phyloP scores from a whole-genome alignment of 2,113 vertebrate genomes.

The Terrapene triunguis region DNA sequence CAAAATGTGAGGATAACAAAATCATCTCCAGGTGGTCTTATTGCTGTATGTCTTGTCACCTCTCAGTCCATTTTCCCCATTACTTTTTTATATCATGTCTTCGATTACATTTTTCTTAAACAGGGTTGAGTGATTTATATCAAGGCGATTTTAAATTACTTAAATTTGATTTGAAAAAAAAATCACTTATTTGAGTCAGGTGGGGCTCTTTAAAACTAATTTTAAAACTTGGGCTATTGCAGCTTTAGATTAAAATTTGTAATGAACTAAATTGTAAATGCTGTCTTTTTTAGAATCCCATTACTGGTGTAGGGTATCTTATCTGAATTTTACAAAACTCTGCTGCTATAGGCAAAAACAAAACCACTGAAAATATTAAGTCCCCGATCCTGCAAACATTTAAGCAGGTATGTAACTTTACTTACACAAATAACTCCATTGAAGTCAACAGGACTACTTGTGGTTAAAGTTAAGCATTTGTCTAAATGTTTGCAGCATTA shows the following conservation, averaged over 20 bases:
- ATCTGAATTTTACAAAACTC: background rate
- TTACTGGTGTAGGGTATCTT: background rate
- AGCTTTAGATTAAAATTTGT: background rate
- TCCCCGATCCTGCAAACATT: background rate
- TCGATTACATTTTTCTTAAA: background rate
- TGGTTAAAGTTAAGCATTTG: background rate
- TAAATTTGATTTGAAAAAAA: background rate
- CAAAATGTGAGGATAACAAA: background rate
- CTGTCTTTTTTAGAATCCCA: background rate
- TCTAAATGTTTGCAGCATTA: background rate
- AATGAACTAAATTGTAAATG: no score
- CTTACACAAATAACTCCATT: background rate
- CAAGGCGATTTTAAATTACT: background rate
- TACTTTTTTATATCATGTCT: background rate
- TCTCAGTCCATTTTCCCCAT: background rate
- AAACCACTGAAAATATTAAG: background rate
- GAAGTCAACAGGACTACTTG: background rate
- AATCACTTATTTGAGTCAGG: background rate
- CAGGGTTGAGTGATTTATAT: background rate
- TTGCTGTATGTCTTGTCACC: background rate
- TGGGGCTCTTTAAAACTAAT: background rate
- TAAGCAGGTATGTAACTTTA: background rate
- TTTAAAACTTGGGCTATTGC: background rate
- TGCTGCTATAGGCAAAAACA: background rate
- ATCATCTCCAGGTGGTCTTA: background rate